These are phyloP conservation scores for Cuniculus paca DNA, from an alignment of 2,797 vertebrate genomes.

Conservation along the genomic window DNA sequence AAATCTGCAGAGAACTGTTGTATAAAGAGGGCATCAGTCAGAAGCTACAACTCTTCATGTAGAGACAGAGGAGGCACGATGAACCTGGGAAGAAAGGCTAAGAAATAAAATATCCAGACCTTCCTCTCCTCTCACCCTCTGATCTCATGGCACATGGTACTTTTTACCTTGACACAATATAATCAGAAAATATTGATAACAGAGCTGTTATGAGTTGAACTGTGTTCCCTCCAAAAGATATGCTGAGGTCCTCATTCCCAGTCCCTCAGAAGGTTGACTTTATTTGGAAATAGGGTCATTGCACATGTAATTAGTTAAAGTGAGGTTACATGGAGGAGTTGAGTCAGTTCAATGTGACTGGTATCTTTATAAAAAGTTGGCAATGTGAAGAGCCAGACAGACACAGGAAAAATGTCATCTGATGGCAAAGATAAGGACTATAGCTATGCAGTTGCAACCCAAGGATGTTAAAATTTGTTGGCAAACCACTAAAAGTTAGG, in stretches of 20 bases:
- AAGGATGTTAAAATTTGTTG: background rate
- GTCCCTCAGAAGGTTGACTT: background rate
- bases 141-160: background rate
- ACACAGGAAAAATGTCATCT: background rate
- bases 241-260: background rate
- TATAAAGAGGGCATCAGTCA: background rate
- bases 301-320: background rate
- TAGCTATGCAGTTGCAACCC: background rate
- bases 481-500: background rate
- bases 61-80: background rate
- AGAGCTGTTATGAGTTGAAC: background rate
- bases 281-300: background rate
- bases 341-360: background rate
- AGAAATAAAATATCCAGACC: background rate
- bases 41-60: background rate
- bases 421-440: background rate
- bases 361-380: background rate
- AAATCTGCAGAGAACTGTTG: background rate
- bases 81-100: background rate
- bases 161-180: background rate
- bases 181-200: background rate
- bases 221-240: background rate
- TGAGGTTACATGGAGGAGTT: background rate
- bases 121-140: background rate
- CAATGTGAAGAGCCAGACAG: background rate